phyloP scores from a whole-genome alignment of 2,797 vertebrate species.

The Gallinago solitaria region DNA sequence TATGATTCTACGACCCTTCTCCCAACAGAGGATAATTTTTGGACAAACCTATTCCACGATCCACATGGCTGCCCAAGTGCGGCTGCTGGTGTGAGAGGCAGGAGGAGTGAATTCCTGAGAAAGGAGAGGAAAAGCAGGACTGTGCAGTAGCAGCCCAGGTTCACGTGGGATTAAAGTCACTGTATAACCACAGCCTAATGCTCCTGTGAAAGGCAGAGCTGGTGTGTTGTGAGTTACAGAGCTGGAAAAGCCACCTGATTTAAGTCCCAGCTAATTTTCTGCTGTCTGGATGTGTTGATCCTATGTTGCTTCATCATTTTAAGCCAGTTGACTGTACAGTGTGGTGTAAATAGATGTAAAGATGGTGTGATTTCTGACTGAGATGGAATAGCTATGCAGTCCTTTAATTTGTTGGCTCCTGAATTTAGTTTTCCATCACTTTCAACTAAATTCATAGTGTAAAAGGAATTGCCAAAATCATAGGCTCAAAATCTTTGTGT shows the following conservation, averaged over 20 bases:
- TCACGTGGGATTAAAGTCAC: neutral
- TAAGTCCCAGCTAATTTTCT: neutral
- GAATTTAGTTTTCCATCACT: neutral
- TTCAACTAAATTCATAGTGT: neutral
- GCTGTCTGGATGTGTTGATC: neutral
- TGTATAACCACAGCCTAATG: neutral
- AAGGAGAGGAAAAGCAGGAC: neutral
- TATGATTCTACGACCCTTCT: neutral
- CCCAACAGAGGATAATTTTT: neutral
- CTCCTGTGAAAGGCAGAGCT: neutral
- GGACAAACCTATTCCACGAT: neutral
- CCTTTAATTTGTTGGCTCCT: neutral
- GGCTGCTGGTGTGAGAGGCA: neutral
- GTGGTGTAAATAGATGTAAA: neutral
- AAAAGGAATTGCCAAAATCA: neutral
- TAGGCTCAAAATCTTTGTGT: neutral
- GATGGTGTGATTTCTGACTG: neutral
- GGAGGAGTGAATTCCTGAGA: neutral
- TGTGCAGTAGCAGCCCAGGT: neutral
- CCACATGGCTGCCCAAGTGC: neutral
- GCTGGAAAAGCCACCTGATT: neutral
- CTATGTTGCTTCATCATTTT: neutral
- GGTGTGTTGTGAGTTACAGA: neutral
- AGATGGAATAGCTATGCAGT: neutral
- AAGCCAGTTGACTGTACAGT: neutral